Evolutionary conservation across 2,888 invertebrate genomes (phyloP), one percentile per base, ranked within the genome.

Genomic region (Ametastegia equiseti): DNA sequence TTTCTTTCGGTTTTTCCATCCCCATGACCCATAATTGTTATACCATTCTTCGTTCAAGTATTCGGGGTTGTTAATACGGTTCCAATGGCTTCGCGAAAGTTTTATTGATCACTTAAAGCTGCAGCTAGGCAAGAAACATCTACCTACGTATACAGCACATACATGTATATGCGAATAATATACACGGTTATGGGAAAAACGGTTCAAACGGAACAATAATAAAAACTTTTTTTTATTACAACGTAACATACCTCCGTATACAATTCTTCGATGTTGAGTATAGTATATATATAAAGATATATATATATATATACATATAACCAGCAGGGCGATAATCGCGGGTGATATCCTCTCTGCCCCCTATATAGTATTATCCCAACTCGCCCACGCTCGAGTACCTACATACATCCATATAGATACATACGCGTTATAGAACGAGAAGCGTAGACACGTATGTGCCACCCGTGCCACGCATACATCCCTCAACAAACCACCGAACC

Each of bases 101-200:
- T 54, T 19, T 75, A 75, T 75, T 45, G 75, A 75, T 75, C 47
- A 71, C 71, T 71, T 36, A 67, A 36, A 39, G 67, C 36, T 67
- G 23, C 54, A 30, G 30, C 13, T 13, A 30, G 15, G 6, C 13
- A 11, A 30, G 11, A 15, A 15, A 13, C 15, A 13, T 15, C 0
- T 60, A 60, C 15, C 23, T 5, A 15, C 23, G 27, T 13, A 4
- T 65, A 65, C n/a, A 23, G n/a, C 13, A 2, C 19, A 39, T 67
- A 67, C 36, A 30, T 1, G 36, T 11, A 2, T 67, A n/a, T 1
- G 11, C 67, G 9, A n/a, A n/a, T 54, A 6, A 54, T 54, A 54
- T 15, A 15, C n/a, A 19, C 13, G 54, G 19, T 15, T n/a, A 15
- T 54, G 15, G 54, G n/a, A 15, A 9, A 6, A 42, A 9, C 60